phyloP scores from a whole-genome alignment of 92 coral and sea anemone genomes.

The Epizoanthus rinbou region DNA sequence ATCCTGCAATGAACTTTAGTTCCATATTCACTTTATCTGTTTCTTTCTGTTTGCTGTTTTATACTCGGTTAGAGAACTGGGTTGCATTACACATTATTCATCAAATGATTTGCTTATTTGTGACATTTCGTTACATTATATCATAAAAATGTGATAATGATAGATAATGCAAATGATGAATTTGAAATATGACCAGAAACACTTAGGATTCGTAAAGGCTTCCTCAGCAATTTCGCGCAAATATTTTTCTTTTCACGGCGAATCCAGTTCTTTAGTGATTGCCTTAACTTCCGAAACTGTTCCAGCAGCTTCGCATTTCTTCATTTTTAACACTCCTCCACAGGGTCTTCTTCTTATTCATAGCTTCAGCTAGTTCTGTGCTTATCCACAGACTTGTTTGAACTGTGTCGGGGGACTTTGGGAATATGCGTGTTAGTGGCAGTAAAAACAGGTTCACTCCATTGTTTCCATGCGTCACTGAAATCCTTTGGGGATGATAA shows the following conservation, averaged over 20 bases:
- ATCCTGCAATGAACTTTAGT: too few species aligned
- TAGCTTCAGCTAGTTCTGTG: slow-evolving; percentile 43
- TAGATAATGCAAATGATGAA: not conserved
- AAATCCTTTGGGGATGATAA: slow-evolving; percentile 26
- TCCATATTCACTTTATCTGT: too few species aligned
- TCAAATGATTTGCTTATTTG: too few species aligned
- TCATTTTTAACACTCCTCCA: slow-evolving; percentile 42
- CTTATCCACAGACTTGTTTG: slow-evolving; percentile 49
- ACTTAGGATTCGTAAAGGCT: slow-evolving; percentile 41
- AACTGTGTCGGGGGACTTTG: slow-evolving; percentile 13
- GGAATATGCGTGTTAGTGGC: slow-evolving; percentile 44
- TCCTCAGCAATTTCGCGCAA: slow-evolving; percentile 49
- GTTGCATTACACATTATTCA: too few species aligned
- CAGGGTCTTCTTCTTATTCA: slow-evolving; percentile 46
- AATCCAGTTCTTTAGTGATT: slow-evolving; percentile 47
- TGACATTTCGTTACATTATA: too few species aligned
- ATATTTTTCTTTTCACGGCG: slow-evolving; percentile 49
- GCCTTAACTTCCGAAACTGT: slow-evolving; percentile 52
- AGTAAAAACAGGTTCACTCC: slow-evolving; percentile 29
- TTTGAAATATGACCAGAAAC: slow-evolving; percentile 56
- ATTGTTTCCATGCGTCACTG: slow-evolving; percentile 18
- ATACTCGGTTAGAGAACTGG: too few species aligned
- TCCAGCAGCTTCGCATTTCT: slow-evolving; percentile 15
- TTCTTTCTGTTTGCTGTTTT: too few species aligned
- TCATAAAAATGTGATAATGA: too few species aligned